Percentiles rank a stretch among this genome's conserved stretches.
These are phyloP conservation scores for Gymnogyps californianus DNA, from an alignment of 2,113 vertebrate species.

Conservation along the genomic window DNA sequence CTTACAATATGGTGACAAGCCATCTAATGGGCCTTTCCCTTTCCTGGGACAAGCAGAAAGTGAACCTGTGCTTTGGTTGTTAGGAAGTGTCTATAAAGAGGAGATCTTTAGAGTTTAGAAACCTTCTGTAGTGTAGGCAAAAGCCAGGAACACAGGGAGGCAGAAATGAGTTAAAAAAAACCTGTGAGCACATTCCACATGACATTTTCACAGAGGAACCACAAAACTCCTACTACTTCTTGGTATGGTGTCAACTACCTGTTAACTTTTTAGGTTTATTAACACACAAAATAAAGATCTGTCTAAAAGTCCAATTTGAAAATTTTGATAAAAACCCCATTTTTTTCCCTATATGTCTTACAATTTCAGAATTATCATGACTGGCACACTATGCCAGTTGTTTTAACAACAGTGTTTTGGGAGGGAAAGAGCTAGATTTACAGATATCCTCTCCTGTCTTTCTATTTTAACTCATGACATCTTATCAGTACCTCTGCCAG, in stretches of 20 bases:
- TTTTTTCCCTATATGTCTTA: background rate
- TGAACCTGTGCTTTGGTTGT: background rate
- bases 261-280: background rate
- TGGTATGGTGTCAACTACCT: background rate
- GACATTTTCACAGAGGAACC: background rate
- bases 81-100: background rate
- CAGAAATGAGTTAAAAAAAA: background rate
- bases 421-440: background rate
- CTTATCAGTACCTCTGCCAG: background rate
- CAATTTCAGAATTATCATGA: background rate
- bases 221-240: background rate
- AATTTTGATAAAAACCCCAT: background rate
- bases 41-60: background rate
- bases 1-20: background rate
- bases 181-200: background rate
- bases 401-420: background rate
- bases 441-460: background rate
- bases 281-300: background rate
- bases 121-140: background rate
- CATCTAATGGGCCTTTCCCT: background rate
- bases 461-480: background rate
- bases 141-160: background rate
- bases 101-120: background rate
- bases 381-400: background rate
- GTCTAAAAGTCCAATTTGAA: background rate